Conservation (phyloP, 2,113 vertebrate genomes). For the Coregonus clupeaformis region DNA sequence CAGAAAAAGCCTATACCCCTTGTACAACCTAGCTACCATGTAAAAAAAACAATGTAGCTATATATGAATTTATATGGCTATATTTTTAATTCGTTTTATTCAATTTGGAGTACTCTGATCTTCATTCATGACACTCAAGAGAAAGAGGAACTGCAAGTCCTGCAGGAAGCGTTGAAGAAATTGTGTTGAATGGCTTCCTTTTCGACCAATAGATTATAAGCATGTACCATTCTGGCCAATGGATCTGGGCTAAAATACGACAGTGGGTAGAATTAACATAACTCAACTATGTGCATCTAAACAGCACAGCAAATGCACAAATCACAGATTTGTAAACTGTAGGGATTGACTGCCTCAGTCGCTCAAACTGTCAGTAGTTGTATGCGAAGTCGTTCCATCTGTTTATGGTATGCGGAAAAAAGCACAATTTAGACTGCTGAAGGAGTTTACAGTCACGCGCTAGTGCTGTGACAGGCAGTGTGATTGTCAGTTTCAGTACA, state of each 20-base stretch:
- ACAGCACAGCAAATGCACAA: neutral
- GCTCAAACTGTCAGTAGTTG: neutral
- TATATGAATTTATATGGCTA: too few species aligned
- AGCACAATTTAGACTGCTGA: conserved; percentile 17
- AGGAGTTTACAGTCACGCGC: conserved; percentile 65
- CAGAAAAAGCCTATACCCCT: too few species aligned
- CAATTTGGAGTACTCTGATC: too few species aligned
- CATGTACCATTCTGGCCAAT: neutral
- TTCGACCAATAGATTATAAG: neutral
- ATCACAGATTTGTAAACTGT: neutral
- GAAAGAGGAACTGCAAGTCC: too few species aligned
- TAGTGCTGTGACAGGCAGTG: conserved; percentile 61
- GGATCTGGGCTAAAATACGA: neutral
- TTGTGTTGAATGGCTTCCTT: neutral
- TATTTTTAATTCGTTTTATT: too few species aligned
- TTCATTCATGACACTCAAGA: too few species aligned
- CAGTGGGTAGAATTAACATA: neutral
- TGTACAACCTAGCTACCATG: too few species aligned
- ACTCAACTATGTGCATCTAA: neutral
- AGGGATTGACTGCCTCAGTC: neutral
- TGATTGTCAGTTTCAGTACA: neutral
- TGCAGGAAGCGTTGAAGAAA: neutral
- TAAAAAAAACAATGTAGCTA: too few species aligned
- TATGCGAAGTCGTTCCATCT: neutral
- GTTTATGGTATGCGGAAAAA: conserved; percentile 12